Evolutionary conservation across 2,797 vertebrate genomes (phyloP).

Genomic region (Gobionotothen gibberifrons): DNA sequence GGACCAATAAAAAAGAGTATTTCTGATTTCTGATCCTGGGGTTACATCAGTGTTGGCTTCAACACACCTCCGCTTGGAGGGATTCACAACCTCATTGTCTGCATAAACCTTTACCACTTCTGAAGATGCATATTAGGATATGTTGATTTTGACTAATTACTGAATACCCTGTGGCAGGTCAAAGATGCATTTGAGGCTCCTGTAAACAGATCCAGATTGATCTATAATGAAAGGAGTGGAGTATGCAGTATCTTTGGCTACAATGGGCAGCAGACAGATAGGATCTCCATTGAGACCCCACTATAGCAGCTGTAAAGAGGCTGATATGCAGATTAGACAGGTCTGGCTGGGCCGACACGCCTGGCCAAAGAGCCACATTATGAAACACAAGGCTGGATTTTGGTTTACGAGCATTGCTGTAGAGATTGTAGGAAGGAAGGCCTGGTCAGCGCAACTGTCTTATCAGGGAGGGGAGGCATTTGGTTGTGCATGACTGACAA

Average conservation of each 20-base stretch:
- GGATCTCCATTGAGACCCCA: slow-evolving; percentile 28
- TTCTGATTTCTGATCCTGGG: no score
- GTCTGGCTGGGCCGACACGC: slow-evolving; percentile 15
- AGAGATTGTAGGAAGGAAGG: slow-evolving; percentile 30
- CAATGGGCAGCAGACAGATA: slow-evolving; percentile 42
- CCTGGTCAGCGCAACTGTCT: neutral
- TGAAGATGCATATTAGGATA: slow-evolving; percentile 43
- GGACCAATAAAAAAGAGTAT: no score
- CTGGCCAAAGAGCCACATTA: slow-evolving; percentile 36
- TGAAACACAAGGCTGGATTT: slow-evolving; percentile 17
- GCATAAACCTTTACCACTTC: slow-evolving; percentile 15
- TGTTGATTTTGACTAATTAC: slow-evolving; percentile 28
- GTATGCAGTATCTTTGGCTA: slow-evolving; percentile 32
- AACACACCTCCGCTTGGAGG: slow-evolving; percentile 9
- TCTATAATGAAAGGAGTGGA: slow-evolving; percentile 51
- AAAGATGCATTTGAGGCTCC: slow-evolving; percentile 28
- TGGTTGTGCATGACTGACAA: slow-evolving; percentile 15
- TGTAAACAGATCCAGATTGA: slow-evolving; percentile 37
- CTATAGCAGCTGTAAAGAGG: slow-evolving; percentile 46
- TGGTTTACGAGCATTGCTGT: slow-evolving; percentile 18
- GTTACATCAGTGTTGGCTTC: neutral
- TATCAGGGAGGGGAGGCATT: slow-evolving; percentile 49
- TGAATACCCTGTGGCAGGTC: slow-evolving; percentile 15
- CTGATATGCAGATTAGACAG: slow-evolving; percentile 56
- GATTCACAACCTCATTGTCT: slow-evolving; percentile 19